Evolutionary conservation across 2,797 vertebrate genomes (phyloP).

Genomic region (Acanthopagrus latus): DNA sequence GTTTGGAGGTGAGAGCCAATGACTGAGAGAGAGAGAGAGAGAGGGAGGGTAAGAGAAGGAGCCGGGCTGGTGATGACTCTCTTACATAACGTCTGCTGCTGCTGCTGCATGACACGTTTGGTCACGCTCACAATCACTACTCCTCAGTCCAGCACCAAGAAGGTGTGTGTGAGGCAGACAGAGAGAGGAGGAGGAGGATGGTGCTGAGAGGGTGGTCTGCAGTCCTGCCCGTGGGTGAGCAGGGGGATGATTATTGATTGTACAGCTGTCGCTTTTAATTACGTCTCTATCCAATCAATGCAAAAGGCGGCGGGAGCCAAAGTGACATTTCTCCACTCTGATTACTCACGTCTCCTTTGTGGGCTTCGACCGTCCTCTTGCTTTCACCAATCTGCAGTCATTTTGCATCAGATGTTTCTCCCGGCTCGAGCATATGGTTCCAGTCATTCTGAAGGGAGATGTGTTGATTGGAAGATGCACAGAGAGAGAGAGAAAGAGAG

Average conservation of each 20-base stretch:
- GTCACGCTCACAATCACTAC: slow-evolving; percentile 54
- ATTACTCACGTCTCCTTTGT: slow-evolving; percentile 65
- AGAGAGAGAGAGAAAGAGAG: too few relatives aligned
- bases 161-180: slow-evolving; percentile 18
- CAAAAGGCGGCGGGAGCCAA: slow-evolving; percentile 54
- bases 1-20: slow-evolving; percentile 54
- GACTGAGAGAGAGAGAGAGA: slow-evolving; percentile 16
- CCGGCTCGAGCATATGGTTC: neutral
- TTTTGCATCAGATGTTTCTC: slow-evolving; percentile 33
- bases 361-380: slow-evolving; percentile 42
- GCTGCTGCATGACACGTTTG: slow-evolving; percentile 57
- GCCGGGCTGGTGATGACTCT: slow-evolving; percentile 40
- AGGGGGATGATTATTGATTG: slow-evolving; percentile 72
- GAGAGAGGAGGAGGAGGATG: neutral
- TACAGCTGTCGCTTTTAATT: slow-evolving; percentile 69
- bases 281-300: slow-evolving; percentile 73
- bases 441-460: neutral
- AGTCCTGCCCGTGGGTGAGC: slow-evolving; percentile 41
- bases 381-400: slow-evolving; percentile 41
- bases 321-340: slow-evolving; percentile 69
- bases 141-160: slow-evolving; percentile 38
- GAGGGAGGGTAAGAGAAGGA: slow-evolving; percentile 5
- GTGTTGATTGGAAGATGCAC: slow-evolving; percentile 28
- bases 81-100: slow-evolving; percentile 64
- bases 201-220: slow-evolving; percentile 51